phyloP scores from a whole-genome alignment of 2,888 invertebrate genomes.

The Leuctra nigra region DNA sequence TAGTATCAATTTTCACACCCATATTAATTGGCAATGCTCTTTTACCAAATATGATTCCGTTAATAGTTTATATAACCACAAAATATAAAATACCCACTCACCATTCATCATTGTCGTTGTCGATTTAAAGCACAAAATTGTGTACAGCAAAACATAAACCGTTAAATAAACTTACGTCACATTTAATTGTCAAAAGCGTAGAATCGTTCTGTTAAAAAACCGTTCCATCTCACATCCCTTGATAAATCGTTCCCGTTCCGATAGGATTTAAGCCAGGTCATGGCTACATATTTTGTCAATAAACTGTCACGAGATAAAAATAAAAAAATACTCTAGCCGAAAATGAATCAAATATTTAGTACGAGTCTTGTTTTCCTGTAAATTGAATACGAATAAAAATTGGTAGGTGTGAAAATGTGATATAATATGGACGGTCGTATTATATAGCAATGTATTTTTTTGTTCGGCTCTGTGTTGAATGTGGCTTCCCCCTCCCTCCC shows the following conservation, averaged over 20 bases:
- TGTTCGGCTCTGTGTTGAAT: background rate
- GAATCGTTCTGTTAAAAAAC: too few species aligned
- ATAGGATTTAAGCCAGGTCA: background rate
- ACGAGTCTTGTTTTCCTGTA: conserved; percentile 3
- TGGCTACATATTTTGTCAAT: conserved; percentile 7
- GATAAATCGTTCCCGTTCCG: conserved; percentile 9
- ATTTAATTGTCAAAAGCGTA: too few species aligned
- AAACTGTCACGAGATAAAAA: conserved; percentile 4
- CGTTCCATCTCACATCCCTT: background rate
- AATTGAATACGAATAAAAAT: conserved; percentile 10
- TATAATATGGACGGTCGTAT: conserved; percentile 9
- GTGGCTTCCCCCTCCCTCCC: background rate
- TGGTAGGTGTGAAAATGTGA: conserved; percentile 13
- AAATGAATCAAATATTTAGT: conserved; percentile 12
- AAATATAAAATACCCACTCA: too few species aligned
- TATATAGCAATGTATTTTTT: background rate
- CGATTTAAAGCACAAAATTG: too few species aligned
- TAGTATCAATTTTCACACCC: too few species aligned
- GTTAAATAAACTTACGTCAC: too few species aligned
- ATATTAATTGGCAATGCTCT: too few species aligned
- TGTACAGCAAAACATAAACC: too few species aligned
- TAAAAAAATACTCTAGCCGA: background rate
- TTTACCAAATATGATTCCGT: too few species aligned
- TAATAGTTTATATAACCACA: too few species aligned
- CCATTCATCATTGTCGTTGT: too few species aligned